Base-by-base conservation (phyloP, 2,888 invertebrate species). In the Eilema depressum region DNA sequence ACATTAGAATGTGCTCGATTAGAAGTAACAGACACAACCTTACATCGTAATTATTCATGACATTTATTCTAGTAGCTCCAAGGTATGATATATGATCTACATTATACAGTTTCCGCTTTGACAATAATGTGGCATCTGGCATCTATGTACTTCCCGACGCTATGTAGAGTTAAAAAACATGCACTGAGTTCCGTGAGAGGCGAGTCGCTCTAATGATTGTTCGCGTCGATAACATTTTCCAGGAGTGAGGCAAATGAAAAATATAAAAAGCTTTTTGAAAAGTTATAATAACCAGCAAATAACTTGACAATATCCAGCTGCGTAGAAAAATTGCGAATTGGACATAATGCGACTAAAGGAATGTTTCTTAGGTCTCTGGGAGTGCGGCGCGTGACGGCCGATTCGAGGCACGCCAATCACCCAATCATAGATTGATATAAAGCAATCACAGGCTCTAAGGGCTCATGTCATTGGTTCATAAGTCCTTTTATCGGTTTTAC, bases 131-230 rank as follows among this genome's bases (percentile, higher is more conserved):
- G 76, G 70, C 69, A 47, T 67, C 74, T 68, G 76, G 70, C 69
- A 47, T 67, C 74, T 63, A 70, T 69, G 70, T 70, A 73, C 73
- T 83, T 75, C 70, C 73, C 72, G 77, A 66, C 71, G 53, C 72
- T 75, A 69, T 70, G 60, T 67, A 17, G 72, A 69, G 66, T 74
- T 79, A 78, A 79, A 82, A 85, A 63, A 81, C 75, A 75, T 75
- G 81, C 78, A 69, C 68, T 67, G 60, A 75, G 76, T 81, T 81
- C 84, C 81, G 84, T 83, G 80, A 72, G 78, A 83, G 70, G 66
- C 77, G 78, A 83, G 70, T 65, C 77, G 70, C 53, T 28, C 69
- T 70, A 75, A 71, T 75, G 71, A 74, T 75, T 81, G 77, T 78
- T 70, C 72, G 70, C 70, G 63, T 74, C 65, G 74, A 74, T 83